These are phyloP conservation scores for Sylvia borin DNA, from an alignment of 2,797 vertebrate species.

Conservation along the genomic window DNA sequence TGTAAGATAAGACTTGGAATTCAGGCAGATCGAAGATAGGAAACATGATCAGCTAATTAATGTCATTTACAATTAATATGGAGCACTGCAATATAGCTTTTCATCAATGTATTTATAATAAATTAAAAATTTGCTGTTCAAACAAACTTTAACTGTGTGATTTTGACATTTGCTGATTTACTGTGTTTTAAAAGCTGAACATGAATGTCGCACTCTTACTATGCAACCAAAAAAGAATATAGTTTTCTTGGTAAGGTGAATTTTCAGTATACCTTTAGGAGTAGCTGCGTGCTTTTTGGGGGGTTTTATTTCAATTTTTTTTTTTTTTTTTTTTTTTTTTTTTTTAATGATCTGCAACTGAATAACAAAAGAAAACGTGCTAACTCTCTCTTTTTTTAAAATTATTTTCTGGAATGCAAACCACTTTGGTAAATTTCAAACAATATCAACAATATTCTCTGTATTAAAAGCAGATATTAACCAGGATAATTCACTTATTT, in stretches of 20 bases:
- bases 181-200: background rate
- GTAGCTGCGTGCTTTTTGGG: background rate
- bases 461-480: background rate
- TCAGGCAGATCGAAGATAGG: background rate
- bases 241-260: background rate
- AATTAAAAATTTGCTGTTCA: background rate
- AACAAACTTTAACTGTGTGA: background rate
- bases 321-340: background rate
- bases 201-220: accelerated
- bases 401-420: background rate
- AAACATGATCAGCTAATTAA: background rate
- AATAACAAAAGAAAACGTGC: background rate
- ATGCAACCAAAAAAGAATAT: background rate
- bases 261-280: background rate
- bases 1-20: background rate
- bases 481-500: background rate
- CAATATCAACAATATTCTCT: background rate
- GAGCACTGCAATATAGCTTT: background rate
- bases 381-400: accelerated
- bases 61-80: background rate
- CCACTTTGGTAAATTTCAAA: background rate
- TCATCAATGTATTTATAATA: background rate
- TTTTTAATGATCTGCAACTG: background rate
- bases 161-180: background rate
- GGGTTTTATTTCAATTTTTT: background rate